phyloP scores from a whole-genome alignment of 2,797 vertebrate genomes.

The Oreortyx pictus region DNA sequence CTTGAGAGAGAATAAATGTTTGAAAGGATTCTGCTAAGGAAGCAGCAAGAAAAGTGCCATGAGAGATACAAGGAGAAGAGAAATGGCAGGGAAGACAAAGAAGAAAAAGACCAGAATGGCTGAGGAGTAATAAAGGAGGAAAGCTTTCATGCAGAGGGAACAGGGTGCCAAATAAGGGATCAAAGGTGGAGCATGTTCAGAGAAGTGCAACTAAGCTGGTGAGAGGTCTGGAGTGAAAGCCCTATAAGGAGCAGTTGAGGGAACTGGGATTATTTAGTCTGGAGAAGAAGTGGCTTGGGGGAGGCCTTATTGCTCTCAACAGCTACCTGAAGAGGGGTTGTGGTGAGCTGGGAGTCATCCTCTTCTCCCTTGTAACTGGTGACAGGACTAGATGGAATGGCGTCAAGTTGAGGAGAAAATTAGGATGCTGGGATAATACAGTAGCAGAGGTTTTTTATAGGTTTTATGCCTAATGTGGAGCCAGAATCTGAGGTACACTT shows the following conservation, averaged over 20 bases:
- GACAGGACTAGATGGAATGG: too few species aligned
- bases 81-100: not conserved
- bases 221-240: too few species aligned
- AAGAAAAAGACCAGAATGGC: not conserved
- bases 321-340: too few species aligned
- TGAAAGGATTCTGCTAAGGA: not conserved
- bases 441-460: not conserved
- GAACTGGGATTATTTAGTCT: too few species aligned
- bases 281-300: too few species aligned
- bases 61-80: not conserved
- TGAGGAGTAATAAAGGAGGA: not conserved
- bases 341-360: too few species aligned
- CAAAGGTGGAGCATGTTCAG: not conserved
- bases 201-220: too few species aligned
- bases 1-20: not conserved
- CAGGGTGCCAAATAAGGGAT: not conserved
- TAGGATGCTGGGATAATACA: not conserved
- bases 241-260: too few species aligned
- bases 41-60: not conserved
- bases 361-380: too few species aligned
- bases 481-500: not conserved
- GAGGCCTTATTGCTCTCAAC: too few species aligned
- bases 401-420: not conserved
- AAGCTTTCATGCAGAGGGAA: rapidly evolving
- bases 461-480: not conserved